Evolutionary conservation across 2,797 vertebrate species (phyloP), one percentile per base, ranked within the genome.

Genomic region (Sebastes nivosus): DNA sequence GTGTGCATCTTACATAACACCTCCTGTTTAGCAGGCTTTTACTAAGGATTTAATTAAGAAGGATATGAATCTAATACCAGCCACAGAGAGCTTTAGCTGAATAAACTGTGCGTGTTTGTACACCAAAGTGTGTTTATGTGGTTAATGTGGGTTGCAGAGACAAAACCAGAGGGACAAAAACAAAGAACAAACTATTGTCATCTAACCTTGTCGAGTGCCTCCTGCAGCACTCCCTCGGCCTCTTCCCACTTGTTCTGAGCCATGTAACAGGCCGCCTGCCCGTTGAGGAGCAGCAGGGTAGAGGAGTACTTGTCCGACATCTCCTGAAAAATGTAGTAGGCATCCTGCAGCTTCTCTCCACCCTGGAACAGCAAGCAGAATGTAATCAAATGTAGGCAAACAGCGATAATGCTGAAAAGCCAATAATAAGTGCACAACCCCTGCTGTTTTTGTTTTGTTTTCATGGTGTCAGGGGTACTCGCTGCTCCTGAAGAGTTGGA

Each of bases 281-380:
- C 98, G 0, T 97, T 98, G 5, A 99, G 96, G 12, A 99, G 97
- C 64, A 99, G 94, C 74, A 99, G 95, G 0, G 98, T 99, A 29
- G 98, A 78, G 0, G 97, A 97, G 88, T 97, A 98, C 73, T 99
- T 99, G 89, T 99, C 98, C 0, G 97, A 96, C 97, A 99, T 97
- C 95, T 99, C 98, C 82, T 99, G 98, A 94, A 99, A 99, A 92
- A 99, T 99, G 95, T 99, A 99, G 86, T 97, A 99, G 7, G 98
- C 97, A 0, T 99, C 98, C 84, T 99, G 98, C 55, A 99, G 88
- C 91, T 99, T 99, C 87, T 99, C 98, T 3, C 97, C 97, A 0
- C 98, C 98, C 98, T 99, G 92, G 4, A 85, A 86, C 52, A 61
- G 75, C 58, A 83, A 70, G 65, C 57, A 81, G 20, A 66, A 16